A percentile compares a stretch with the other conserved stretches of the same genome.
These are phyloP conservation scores for Sycophila sp. DNA, from an alignment of 1,140 invertebrate species.

Conservation along the genomic window DNA sequence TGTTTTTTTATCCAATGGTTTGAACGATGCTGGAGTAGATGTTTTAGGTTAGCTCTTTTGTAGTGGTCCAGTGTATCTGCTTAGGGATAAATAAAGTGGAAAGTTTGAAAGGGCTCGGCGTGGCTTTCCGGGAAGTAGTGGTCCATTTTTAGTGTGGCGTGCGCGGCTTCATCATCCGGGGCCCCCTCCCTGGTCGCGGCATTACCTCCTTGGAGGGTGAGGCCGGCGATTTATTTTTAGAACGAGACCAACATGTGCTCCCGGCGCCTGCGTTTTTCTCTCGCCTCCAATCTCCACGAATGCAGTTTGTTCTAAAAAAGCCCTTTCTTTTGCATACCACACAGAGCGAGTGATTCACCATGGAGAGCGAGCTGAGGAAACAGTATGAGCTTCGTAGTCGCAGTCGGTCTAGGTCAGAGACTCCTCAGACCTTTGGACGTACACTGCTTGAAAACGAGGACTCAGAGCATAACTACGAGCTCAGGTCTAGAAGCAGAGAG, in stretches of 20 bases:
- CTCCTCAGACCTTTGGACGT: slow-evolving; percentile 52
- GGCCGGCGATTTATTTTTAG: slow-evolving; percentile 24
- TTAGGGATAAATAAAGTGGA: too few relatives aligned
- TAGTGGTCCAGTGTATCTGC: too few relatives aligned
- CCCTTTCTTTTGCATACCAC: background rate
- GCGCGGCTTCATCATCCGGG: background rate
- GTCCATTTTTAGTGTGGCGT: slow-evolving; percentile 2
- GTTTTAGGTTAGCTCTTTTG: too few relatives aligned
- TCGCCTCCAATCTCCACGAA: background rate
- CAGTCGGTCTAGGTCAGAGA: slow-evolving; percentile 61
- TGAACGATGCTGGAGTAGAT: too few relatives aligned
- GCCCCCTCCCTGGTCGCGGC: background rate
- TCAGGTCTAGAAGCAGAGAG: slow-evolving; percentile 55
- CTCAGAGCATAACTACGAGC: slow-evolving; percentile 55
- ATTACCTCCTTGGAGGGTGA: slow-evolving; percentile 14
- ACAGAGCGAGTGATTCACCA: slow-evolving; percentile 38
- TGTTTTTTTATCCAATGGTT: too few relatives aligned
- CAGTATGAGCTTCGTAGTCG: slow-evolving; percentile 59
- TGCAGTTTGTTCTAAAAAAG: background rate
- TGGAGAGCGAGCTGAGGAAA: slow-evolving; percentile 56
- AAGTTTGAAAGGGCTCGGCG: too few relatives aligned
- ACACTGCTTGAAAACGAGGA: slow-evolving; percentile 44
- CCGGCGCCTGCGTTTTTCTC: background rate
- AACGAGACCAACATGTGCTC: background rate
- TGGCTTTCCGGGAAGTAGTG: slow-evolving; percentile 4